These are phyloP conservation scores for Hirtodrosophila duncani DNA, from an alignment of 2,888 invertebrate species.

Conservation along the genomic window DNA sequence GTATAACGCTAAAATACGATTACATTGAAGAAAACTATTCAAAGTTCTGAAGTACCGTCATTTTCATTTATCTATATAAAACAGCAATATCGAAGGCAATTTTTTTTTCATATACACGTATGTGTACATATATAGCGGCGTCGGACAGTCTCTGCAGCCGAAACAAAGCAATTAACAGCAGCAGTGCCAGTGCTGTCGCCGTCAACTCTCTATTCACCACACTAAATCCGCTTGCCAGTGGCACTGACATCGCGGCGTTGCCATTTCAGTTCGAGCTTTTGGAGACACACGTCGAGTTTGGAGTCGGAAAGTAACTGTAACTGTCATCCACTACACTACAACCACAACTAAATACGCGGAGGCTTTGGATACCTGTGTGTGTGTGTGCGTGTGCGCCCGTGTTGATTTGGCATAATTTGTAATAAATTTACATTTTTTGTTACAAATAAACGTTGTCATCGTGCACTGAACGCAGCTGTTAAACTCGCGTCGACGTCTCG, in stretches of 20 bases:
- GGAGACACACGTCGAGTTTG: constrained; percentile 77
- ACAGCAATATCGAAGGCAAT: no score
- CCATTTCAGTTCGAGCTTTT: constrained; percentile 62
- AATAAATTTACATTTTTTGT: constrained; percentile 36
- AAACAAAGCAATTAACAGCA: no score
- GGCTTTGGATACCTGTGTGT: constrained; percentile 37
- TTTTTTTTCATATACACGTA: neutral
- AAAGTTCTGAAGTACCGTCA: no score
- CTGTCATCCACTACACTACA: constrained; percentile 48
- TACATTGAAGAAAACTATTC: no score
- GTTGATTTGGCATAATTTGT: constrained; percentile 49
- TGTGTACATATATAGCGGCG: neutral
- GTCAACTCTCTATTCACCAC: no score
- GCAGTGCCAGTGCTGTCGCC: no score
- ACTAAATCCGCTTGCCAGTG: neutral
- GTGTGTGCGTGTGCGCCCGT: constrained; percentile 45
- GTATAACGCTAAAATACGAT: no score
- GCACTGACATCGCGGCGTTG: constrained; percentile 60
- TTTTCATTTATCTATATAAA: no score
- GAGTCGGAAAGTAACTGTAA: constrained; percentile 72
- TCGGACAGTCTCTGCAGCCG: constrained; percentile 25
- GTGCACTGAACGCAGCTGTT: constrained; percentile 42
- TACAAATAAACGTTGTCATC: constrained; percentile 32
- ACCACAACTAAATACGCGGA: constrained; percentile 24
- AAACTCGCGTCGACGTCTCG: constrained; percentile 40